phyloP scores from a whole-genome alignment of 1,140 invertebrate species.

The Conus ventricosus region DNA sequence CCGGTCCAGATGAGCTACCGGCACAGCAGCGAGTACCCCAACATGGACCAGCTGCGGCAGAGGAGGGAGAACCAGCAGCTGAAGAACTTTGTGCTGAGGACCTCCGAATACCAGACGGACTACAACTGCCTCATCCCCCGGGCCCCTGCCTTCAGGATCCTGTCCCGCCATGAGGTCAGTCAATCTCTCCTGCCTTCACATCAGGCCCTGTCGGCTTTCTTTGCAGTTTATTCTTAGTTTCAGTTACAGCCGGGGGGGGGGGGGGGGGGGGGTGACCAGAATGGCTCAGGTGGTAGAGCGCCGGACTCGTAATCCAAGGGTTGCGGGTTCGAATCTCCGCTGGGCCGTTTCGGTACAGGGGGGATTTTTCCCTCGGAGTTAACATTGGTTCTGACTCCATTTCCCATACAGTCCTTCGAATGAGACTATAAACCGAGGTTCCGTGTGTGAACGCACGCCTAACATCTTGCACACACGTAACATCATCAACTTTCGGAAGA shows the following conservation, averaged over 20 bases:
- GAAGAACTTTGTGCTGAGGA: conserved; percentile 58
- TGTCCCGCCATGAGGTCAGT: conserved; percentile 56
- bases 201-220: background rate
- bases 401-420: too few relatives aligned
- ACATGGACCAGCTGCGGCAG: conserved; percentile 60
- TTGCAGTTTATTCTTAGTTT: background rate
- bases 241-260: too few relatives aligned
- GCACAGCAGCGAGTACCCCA: conserved; percentile 58
- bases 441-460: too few relatives aligned
- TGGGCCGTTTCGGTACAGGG: too few relatives aligned
- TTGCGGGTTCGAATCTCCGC: too few relatives aligned
- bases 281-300: too few relatives aligned
- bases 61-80: conserved; percentile 57
- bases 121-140: conserved; percentile 63
- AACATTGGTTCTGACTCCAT: too few relatives aligned
- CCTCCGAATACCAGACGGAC: conserved; percentile 59
- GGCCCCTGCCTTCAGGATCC: conserved; percentile 60
- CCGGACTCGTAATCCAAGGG: background rate
- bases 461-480: too few relatives aligned
- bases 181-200: background rate
- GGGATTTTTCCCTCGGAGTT: too few relatives aligned
- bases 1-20: conserved; percentile 46
- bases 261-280: too few relatives aligned
- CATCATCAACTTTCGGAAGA: too few relatives aligned
- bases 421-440: too few relatives aligned